These are phyloP conservation scores for Dendrocopos noguchii DNA, from an alignment of 2,113 vertebrate species.

Conservation along the genomic window DNA sequence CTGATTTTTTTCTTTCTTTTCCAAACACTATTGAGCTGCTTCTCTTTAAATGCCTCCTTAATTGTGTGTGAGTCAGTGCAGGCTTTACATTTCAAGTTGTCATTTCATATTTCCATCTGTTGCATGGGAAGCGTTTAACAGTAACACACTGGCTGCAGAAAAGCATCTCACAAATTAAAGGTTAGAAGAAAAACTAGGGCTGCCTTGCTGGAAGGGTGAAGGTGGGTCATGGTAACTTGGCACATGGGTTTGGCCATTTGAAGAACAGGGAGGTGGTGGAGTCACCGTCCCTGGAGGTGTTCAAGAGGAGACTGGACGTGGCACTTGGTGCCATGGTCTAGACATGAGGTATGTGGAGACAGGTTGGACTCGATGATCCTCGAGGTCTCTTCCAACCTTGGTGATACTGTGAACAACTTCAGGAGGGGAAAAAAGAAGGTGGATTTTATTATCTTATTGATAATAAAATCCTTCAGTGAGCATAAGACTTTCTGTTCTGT, in stretches of 20 bases:
- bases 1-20: background rate
- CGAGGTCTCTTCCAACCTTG: too few species aligned
- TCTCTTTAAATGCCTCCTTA: slow-evolving; percentile 55
- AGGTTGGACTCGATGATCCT: too few species aligned
- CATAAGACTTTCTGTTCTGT: background rate
- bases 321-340: too few species aligned
- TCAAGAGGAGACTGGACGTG: too few species aligned
- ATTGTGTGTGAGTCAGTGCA: slow-evolving; percentile 11
- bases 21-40: slow-evolving; percentile 25
- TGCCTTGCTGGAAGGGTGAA: background rate
- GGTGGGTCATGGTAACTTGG: background rate
- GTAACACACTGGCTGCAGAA: background rate
- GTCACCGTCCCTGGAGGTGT: too few species aligned
- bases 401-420: too few species aligned
- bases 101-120: slow-evolving; percentile 58
- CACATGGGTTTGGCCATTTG: background rate
- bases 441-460: accelerated
- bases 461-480: background rate
- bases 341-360: too few species aligned
- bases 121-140: background rate
- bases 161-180: background rate
- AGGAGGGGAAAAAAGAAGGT: background rate
- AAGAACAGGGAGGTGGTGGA: too few species aligned
- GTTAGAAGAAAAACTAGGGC: background rate
- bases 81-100: slow-evolving; percentile 51